Percentiles rank a stretch among this genome's conserved stretches.
Conservation (phyloP, 2,797 vertebrate species). For the Ceryle rudis region DNA sequence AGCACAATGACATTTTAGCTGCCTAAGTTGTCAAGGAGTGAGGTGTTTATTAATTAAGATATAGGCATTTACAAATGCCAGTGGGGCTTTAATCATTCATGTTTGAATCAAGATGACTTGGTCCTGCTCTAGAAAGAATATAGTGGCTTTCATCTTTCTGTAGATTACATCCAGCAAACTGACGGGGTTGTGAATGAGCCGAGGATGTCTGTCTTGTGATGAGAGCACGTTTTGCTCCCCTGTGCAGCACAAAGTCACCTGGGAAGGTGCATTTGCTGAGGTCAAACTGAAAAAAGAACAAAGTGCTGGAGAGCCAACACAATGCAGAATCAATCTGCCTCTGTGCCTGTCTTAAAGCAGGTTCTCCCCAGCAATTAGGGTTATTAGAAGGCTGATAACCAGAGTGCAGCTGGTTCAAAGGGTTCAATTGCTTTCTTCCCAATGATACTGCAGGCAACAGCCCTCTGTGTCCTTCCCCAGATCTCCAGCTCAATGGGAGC, state of each 20-base stretch:
- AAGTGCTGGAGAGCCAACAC: rapidly evolving
- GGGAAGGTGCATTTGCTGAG: neutral
- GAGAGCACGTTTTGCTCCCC: rapidly evolving
- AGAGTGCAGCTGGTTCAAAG: neutral
- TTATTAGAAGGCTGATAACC: neutral
- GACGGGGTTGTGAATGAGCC: neutral
- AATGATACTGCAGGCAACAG: neutral
- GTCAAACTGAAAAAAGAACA: neutral
- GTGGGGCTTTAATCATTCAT: slow-evolving; percentile 45
- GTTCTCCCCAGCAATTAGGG: neutral
- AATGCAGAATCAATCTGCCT: neutral
- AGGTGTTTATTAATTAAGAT: slow-evolving; percentile 57
- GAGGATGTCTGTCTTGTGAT: neutral
- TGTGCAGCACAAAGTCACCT: neutral
- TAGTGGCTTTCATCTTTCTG: neutral
- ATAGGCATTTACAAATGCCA: slow-evolving; percentile 17
- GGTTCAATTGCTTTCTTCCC: neutral
- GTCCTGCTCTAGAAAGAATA: neutral
- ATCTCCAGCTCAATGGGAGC: neutral
- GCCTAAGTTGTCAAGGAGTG: slow-evolving; percentile 28
- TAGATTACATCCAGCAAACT: neutral
- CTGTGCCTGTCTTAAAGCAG: neutral
- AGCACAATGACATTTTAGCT: neutral
- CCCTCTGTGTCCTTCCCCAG: neutral
- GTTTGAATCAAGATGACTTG: slow-evolving; percentile 3